Conservation (phyloP, 1,140 invertebrate genomes). For the Limonius californicus region DNA sequence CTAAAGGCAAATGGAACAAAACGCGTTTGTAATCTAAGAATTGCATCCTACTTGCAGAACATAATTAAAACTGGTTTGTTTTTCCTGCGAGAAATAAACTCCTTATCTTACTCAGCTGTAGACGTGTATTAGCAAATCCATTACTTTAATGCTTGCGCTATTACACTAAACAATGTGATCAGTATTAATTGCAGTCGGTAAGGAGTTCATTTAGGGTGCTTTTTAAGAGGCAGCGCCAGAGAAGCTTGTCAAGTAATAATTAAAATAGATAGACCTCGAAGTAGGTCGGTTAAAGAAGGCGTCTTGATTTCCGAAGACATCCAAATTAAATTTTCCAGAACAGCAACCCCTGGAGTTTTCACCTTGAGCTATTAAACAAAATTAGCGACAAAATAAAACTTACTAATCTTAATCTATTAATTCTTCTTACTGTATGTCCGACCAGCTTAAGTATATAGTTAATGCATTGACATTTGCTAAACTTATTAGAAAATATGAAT, state of each 20-base stretch:
- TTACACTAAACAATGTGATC: slow-evolving; percentile 11
- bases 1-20: too few relatives aligned
- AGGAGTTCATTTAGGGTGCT: neutral
- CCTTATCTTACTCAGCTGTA: neutral
- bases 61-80: neutral
- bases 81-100: neutral
- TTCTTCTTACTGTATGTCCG: too few relatives aligned
- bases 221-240: neutral
- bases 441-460: too few relatives aligned
- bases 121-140: slow-evolving; percentile 2
- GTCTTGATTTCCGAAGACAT: too few relatives aligned
- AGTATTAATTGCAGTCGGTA: slow-evolving; percentile 4
- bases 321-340: too few relatives aligned
- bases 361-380: too few relatives aligned
- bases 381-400: too few relatives aligned
- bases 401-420: too few relatives aligned
- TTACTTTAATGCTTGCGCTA: neutral
- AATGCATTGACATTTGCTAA: too few relatives aligned
- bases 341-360: too few relatives aligned
- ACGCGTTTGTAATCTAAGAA: neutral
- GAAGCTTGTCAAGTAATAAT: slow-evolving; percentile 1
- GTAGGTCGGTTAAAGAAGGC: too few relatives aligned
- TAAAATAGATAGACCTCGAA: neutral
- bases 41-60: neutral
- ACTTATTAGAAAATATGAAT: too few relatives aligned